A percentile compares a stretch with the other conserved stretches of the same genome.
Conservation (phyloP, 2,113 vertebrate genomes). For the Apus apus region DNA sequence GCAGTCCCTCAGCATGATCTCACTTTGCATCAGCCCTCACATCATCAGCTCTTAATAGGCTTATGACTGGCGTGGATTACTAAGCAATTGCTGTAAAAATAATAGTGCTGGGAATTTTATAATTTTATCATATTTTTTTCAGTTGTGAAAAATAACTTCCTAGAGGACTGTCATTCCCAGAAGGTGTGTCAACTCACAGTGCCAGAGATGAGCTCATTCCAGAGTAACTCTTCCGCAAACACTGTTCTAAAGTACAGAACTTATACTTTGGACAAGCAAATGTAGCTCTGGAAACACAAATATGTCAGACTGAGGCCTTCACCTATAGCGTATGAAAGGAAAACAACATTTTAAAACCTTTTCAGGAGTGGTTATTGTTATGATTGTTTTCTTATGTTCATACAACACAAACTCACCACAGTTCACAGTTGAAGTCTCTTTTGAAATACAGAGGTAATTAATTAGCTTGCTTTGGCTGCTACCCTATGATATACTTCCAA, state of each 20-base stretch:
- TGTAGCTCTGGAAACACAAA: neutral
- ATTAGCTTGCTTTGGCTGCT: neutral
- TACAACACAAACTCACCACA: neutral
- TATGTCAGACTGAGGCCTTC: neutral
- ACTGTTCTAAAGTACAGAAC: neutral
- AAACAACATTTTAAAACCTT: neutral
- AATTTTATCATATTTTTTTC: neutral
- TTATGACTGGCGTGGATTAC: neutral
- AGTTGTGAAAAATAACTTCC: neutral
- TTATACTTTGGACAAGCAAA: neutral
- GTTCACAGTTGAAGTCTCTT: neutral
- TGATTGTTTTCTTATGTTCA: neutral
- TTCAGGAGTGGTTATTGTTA: neutral
- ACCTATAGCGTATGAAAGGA: neutral
- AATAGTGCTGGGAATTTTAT: neutral
- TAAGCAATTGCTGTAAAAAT: neutral
- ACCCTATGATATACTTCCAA: neutral
- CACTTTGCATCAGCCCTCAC: neutral
- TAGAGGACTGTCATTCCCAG: neutral
- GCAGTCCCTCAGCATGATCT: conserved; percentile 4
- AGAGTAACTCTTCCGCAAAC: neutral
- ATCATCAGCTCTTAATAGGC: neutral
- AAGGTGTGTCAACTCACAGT: neutral
- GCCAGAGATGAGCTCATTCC: neutral
- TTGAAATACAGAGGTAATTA: neutral